Percentiles rank a stretch among this genome's conserved stretches.
phyloP scores from a whole-genome alignment of 2,888 invertebrate genomes.

The Phania funesta region DNA sequence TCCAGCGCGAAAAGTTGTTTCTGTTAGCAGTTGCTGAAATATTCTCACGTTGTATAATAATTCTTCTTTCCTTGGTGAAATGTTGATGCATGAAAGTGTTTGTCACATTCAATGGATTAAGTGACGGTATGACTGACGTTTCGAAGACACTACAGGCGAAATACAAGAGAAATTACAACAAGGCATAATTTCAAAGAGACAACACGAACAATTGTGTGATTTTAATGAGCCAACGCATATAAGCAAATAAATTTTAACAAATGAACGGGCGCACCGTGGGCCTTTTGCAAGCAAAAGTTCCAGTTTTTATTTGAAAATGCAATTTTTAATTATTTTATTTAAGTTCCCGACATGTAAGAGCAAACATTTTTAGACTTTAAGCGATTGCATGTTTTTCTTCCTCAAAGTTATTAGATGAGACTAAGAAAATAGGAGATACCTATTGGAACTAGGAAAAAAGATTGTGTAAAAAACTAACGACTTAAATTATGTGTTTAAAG shows the following conservation, averaged over 20 bases:
- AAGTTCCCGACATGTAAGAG: no score
- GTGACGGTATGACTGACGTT: conserved; percentile 71
- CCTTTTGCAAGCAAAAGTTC: no score
- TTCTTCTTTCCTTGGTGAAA: conserved; percentile 56
- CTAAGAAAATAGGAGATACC: no score
- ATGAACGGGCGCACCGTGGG: no score
- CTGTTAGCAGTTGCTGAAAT: conserved; percentile 17
- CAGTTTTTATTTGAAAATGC: no score
- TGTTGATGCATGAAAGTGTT: conserved; percentile 69
- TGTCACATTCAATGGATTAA: conserved; percentile 68
- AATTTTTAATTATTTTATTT: no score
- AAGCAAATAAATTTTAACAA: conserved; percentile 66
- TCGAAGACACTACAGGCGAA: conserved; percentile 63
- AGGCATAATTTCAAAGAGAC: conserved; percentile 27
- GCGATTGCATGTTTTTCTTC: no score
- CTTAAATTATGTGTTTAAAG: no score
- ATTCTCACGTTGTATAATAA: conserved; percentile 61
- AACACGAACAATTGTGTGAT: conserved; percentile 59
- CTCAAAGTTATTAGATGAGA: no score
- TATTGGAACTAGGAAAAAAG: no score
- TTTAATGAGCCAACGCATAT: conserved; percentile 66
- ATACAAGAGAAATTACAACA: conserved; percentile 36
- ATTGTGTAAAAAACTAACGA: no score
- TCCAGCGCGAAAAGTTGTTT: conserved; percentile 10
- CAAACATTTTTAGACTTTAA: no score